Evolutionary conservation across 2,888 invertebrate species (phyloP).

Genomic region (Drosophila kambysellisi): DNA sequence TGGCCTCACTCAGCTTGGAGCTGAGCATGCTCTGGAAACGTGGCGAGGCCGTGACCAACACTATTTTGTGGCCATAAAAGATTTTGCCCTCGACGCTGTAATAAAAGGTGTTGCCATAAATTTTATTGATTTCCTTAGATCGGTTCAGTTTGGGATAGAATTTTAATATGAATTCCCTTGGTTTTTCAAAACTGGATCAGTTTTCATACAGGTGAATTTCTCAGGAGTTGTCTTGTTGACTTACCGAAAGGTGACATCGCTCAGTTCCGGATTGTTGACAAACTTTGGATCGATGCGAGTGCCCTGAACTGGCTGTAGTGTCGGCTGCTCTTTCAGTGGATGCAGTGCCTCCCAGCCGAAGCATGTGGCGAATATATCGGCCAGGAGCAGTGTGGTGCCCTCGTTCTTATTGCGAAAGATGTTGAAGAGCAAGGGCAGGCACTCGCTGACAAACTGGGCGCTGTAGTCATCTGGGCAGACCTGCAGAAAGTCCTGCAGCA

Average conservation of each 20-base stretch:
- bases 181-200: background rate
- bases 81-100: slow-evolving; percentile 93
- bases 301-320: slow-evolving; percentile 87
- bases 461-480: slow-evolving; percentile 96
- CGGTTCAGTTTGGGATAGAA: background rate
- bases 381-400: slow-evolving; percentile 93
- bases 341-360: slow-evolving; percentile 95
- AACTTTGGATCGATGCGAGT: slow-evolving; percentile 96
- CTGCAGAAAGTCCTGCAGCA: slow-evolving; percentile 95
- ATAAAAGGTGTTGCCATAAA: background rate
- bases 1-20: slow-evolving; percentile 90
- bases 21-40: slow-evolving; percentile 94
- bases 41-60: slow-evolving; percentile 95
- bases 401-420: slow-evolving; percentile 97
- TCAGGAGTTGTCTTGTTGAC: background rate
- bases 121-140: background rate
- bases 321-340: slow-evolving; percentile 88
- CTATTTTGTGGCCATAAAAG: slow-evolving; percentile 97
- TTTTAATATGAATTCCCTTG: background rate
- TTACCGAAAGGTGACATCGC: slow-evolving; percentile 94
- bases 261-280: slow-evolving; percentile 96
- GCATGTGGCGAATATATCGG: slow-evolving; percentile 95
- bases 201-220: background rate
- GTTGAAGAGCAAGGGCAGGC: slow-evolving; percentile 94
- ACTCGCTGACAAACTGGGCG: slow-evolving; percentile 95